These are phyloP conservation scores for Lamellibrachia satsuma DNA, from an alignment of 2,888 invertebrate genomes.

Conservation along the genomic window DNA sequence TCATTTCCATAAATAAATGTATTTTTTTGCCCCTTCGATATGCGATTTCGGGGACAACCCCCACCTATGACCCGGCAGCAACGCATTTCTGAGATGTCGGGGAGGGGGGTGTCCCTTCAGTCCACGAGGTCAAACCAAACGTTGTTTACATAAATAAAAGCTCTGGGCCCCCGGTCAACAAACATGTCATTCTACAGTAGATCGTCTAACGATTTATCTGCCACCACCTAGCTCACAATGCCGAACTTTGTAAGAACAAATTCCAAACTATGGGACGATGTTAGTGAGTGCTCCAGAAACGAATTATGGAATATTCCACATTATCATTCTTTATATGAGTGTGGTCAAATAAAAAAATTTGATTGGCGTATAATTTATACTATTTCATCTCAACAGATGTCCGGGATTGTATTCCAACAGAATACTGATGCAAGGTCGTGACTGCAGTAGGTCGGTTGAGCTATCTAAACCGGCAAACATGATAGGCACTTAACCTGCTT, in stretches of 20 bases:
- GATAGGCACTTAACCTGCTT: neutral
- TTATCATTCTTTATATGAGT: neutral
- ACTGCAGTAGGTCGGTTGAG: neutral
- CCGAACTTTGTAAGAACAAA: conserved; percentile 17
- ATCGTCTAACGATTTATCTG: neutral
- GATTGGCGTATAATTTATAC: neutral
- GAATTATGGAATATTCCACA: neutral
- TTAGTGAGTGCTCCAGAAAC: neutral
- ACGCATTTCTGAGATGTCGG: too few species aligned
- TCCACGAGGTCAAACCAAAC: too few species aligned
- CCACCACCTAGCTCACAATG: neutral
- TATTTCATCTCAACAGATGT: neutral
- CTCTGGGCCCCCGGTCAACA: neutral
- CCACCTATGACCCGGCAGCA: too few species aligned
- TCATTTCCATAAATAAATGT: too few species aligned
- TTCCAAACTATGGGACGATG: neutral
- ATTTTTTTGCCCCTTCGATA: too few species aligned
- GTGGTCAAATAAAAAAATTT: neutral
- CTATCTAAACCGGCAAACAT: neutral
- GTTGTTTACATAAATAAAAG: neutral
- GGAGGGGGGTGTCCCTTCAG: neutral
- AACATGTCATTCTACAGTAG: neutral
- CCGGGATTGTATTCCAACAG: neutral
- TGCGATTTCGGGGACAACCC: too few species aligned
- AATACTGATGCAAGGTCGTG: neutral